A percentile compares a stretch with the other conserved stretches of the same genome.
These are phyloP conservation scores for Elephantulus edwardii DNA, from an alignment of 2,113 vertebrate species.

Conservation along the genomic window DNA sequence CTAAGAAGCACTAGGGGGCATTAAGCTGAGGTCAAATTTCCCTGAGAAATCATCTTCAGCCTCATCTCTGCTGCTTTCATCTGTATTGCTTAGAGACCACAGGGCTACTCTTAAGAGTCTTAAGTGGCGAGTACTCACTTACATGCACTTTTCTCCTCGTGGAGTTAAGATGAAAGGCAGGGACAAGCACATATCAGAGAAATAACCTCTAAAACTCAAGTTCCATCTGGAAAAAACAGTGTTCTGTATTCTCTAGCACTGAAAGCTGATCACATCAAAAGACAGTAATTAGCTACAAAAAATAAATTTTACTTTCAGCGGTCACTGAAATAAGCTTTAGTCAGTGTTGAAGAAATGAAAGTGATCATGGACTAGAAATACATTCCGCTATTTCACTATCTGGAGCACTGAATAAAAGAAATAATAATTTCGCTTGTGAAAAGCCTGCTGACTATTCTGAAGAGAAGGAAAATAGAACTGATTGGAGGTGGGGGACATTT, in stretches of 20 bases:
- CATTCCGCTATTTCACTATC: background rate
- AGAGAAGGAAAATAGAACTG: slow-evolving; percentile 1
- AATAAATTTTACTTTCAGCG: background rate
- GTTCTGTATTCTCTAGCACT: background rate
- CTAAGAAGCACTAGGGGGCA: background rate
- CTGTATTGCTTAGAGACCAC: background rate
- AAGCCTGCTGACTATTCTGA: slow-evolving; percentile 30
- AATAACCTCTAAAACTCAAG: background rate
- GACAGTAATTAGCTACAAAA: background rate
- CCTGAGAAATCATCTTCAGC: fast-evolving
- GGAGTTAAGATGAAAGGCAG: background rate
- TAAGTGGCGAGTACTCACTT: fast-evolving
- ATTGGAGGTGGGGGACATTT: background rate
- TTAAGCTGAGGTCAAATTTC: too few relatives aligned
- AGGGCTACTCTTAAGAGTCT: too few relatives aligned
- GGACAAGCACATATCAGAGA: background rate
- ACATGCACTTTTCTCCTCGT: background rate
- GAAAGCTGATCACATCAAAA: background rate
- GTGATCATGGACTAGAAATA: slow-evolving; percentile 8
- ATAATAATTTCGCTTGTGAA: background rate
- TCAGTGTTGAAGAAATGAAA: slow-evolving; percentile 46
- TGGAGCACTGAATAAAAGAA: background rate
- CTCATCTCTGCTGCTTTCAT: background rate
- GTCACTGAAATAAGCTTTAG: background rate
- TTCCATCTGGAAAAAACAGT: background rate